Conservation (phyloP, 2,888 invertebrate species). For the Pheosia tremula region DNA sequence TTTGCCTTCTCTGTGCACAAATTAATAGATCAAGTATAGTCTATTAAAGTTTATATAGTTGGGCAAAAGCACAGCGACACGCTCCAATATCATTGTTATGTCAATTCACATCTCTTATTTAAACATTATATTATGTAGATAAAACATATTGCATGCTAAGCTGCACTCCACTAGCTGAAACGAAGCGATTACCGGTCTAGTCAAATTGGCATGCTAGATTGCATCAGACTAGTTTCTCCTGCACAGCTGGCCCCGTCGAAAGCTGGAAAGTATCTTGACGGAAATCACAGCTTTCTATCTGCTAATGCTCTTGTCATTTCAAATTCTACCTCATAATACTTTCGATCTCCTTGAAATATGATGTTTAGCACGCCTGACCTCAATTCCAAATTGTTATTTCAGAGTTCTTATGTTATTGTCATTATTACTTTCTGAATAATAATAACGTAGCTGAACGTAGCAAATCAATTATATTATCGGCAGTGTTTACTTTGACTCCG, state of each 20-base stretch:
- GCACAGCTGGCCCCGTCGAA: slow-evolving; percentile 32
- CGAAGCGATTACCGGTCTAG: slow-evolving; percentile 20
- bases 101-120: too few relatives aligned
- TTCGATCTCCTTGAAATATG: slow-evolving; percentile 22
- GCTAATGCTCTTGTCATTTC: slow-evolving; percentile 43
- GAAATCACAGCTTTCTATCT: slow-evolving; percentile 69
- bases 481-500: not conserved
- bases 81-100: too few relatives aligned
- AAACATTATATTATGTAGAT: not conserved
- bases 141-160: slow-evolving; percentile 16
- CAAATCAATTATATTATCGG: not conserved
- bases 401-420: not conserved
- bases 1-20: slow-evolving; percentile 13
- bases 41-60: too few relatives aligned
- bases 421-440: not conserved
- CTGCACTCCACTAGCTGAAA: slow-evolving; percentile 18
- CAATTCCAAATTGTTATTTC: not conserved
- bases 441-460: not conserved
- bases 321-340: slow-evolving; percentile 31
- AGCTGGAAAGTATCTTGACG: slow-evolving; percentile 64
- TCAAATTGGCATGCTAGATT: slow-evolving; percentile 49
- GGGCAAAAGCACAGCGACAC: too few relatives aligned
- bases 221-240: slow-evolving; percentile 61
- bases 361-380: slow-evolving; percentile 8
- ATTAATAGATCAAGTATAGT: slow-evolving; percentile 4